phyloP scores from a whole-genome alignment of 2,888 invertebrate species.

The Nineta flava region DNA sequence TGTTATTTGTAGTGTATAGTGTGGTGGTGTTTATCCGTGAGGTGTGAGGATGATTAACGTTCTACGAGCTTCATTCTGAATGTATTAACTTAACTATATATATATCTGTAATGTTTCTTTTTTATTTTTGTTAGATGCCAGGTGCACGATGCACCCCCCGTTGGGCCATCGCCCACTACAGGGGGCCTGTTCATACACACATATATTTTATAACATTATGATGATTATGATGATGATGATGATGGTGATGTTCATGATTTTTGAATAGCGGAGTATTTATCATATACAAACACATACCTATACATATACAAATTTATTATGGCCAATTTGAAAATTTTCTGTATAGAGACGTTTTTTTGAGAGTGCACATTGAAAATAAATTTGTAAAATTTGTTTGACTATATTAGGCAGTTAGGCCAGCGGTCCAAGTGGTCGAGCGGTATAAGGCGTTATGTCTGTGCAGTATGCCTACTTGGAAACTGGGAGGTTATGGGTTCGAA shows the following conservation, averaged over 20 bases:
- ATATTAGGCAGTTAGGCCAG: too few species aligned
- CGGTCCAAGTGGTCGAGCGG: too few species aligned
- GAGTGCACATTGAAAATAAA: too few species aligned
- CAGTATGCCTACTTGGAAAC: too few species aligned
- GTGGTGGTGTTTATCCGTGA: not conserved
- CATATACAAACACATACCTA: too few species aligned
- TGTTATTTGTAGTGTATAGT: not conserved
- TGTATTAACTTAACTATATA: not conserved
- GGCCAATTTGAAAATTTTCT: too few species aligned
- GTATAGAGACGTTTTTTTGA: too few species aligned
- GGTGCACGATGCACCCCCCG: constrained; percentile 1
- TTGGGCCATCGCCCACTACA: constrained; percentile 1
- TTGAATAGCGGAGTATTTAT: not conserved
- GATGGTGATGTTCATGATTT: not conserved
- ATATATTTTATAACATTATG: not conserved
- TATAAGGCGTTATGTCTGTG: too few species aligned
- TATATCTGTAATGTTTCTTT: too few species aligned
- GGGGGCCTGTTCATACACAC: not conserved
- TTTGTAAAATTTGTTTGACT: too few species aligned
- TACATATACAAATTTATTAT: too few species aligned
- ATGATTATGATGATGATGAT: not conserved
- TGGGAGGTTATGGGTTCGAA: too few species aligned
- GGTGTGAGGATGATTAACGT: constrained; percentile 5
- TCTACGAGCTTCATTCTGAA: constrained; percentile 4
- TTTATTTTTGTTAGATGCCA: not conserved